These are phyloP conservation scores for Metridium senile DNA, from an alignment of 92 coral and sea anemone species.

Conservation along the genomic window DNA sequence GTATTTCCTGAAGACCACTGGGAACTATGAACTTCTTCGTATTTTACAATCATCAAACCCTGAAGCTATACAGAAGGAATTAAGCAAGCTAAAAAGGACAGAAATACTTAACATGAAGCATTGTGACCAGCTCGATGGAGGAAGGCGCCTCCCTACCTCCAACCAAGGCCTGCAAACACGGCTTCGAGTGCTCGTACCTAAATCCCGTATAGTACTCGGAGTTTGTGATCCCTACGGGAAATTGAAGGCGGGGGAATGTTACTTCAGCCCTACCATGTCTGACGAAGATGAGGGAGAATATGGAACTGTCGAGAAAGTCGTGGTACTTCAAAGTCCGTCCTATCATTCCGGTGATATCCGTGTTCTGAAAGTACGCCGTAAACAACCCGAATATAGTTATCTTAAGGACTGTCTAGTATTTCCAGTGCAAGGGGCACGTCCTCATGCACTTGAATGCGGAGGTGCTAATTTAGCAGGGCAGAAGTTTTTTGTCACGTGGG, in stretches of 20 bases:
- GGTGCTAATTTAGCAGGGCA: conserved; percentile 94
- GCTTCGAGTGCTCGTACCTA: conserved; percentile 84
- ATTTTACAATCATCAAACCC: conserved; percentile 49
- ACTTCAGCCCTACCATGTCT: conserved; percentile 85
- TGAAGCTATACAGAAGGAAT: conserved; percentile 40
- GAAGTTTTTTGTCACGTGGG: conserved; percentile 95
- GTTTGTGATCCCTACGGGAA: conserved; percentile 88
- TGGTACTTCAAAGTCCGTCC: conserved; percentile 84
- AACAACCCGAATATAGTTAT: conserved; percentile 59
- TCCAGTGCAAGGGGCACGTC: conserved; percentile 79
- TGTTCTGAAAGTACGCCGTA: conserved; percentile 61
- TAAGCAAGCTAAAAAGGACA: conserved; percentile 46
- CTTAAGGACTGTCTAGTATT: conserved; percentile 91
- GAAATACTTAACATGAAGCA: conserved; percentile 68
- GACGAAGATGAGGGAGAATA: conserved; percentile 60
- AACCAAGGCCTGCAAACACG: conserved; percentile 45
- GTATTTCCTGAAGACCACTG: conserved; percentile 65
- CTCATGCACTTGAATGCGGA: conserved; percentile 94
- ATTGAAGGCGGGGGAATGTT: conserved; percentile 84
- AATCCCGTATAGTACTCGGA: conserved; percentile 87
- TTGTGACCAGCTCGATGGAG: conserved; percentile 53
- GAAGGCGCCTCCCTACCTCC: conserved; percentile 30
- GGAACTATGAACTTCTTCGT: conserved; percentile 45
- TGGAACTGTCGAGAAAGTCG: conserved; percentile 44
- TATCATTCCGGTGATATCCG: conserved; percentile 92